Base-by-base conservation (phyloP, 2,113 vertebrate genomes). In the Ageneiosus marmoratus region DNA sequence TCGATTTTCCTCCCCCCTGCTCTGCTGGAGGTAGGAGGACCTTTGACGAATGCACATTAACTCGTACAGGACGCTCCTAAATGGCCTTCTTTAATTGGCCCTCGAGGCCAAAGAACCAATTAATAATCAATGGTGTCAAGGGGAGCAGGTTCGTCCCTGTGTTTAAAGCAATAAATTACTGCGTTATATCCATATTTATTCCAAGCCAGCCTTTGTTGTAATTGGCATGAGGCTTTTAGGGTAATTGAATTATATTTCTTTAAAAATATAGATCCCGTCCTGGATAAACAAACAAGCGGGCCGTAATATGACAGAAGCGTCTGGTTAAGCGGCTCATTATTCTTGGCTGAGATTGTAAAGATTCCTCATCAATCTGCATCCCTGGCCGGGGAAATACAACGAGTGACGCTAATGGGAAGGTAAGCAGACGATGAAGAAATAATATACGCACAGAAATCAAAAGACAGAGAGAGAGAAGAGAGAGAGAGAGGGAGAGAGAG, bases 191-290 rank as follows among this genome's bases (percentile, higher is more conserved):
- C 95, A 96, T 97, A 97, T 97, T 96, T 97, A 96, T 96, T 97
- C 94, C 94, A 94, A 96, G 94, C 95, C 96, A 95, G 95, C 95
- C 95, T 94, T 95, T 95, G 96, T 97, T 96, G 94, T 97, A 98
- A 97, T 97, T 97, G 95, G 96, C 96, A 97, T 95, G 75, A 92
- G 95, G 96, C 96, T 98, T 98, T 98, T 98, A 98, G 94, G 94
- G 92, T 96, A 97, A 98, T 97, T 97, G 92, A 96, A 96, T 98
- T 97, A 97, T 80, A 69, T 76, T 76, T 76, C 73, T 76, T 73
- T 73, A 93, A 94, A 95, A 94, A 93, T 97, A 97, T 97, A 96
- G 97, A 97, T 97, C 96, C 73, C 95, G 90, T 92, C 94, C 88
- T 91, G 93, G 95, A 96, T 96, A 97, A 97, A 96, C 96, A 97